Evolutionary conservation across 2,113 vertebrate species (phyloP).

Genomic region (Thunnus thynnus): DNA sequence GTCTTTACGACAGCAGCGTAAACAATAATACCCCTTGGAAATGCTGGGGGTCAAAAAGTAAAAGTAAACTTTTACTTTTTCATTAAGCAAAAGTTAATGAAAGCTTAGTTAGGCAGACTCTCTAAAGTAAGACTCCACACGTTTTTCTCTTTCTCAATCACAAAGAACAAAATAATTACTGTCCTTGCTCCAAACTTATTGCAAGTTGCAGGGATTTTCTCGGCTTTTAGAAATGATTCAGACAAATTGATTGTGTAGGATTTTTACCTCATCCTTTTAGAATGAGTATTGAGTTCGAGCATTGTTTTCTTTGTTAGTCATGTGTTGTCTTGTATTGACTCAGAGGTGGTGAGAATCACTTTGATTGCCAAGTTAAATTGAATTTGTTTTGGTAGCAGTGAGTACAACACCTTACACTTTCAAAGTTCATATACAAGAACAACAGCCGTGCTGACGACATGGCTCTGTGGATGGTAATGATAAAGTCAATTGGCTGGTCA

Average conservation of each 20-base stretch:
- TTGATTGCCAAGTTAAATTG: conserved; percentile 15
- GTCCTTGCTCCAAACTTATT: background rate
- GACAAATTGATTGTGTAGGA: conserved; percentile 3
- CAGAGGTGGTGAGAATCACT: conserved; percentile 4
- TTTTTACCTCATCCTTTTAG: conserved; percentile 5
- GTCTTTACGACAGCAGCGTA: too few species aligned
- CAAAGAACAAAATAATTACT: background rate
- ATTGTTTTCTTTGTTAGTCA: background rate
- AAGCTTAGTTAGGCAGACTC: background rate
- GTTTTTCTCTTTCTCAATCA: background rate
- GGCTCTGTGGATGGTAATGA: too few species aligned
- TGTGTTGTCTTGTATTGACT: conserved; percentile 16
- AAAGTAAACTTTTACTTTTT: too few species aligned
- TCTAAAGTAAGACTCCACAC: background rate
- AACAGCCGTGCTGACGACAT: too few species aligned
- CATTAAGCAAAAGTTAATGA: conserved; percentile 17
- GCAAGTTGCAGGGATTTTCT: background rate
- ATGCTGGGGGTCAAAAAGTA: too few species aligned
- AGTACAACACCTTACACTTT: background rate
- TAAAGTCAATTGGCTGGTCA: too few species aligned
- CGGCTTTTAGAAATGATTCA: background rate
- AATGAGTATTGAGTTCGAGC: background rate
- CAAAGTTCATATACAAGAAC: background rate
- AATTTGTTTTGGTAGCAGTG: conserved; percentile 9
- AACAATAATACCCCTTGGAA: too few species aligned